Percentiles rank a stretch among this genome's conserved stretches.
phyloP scores from a whole-genome alignment of 2,888 invertebrate species.

The Pegoplata infirma region DNA sequence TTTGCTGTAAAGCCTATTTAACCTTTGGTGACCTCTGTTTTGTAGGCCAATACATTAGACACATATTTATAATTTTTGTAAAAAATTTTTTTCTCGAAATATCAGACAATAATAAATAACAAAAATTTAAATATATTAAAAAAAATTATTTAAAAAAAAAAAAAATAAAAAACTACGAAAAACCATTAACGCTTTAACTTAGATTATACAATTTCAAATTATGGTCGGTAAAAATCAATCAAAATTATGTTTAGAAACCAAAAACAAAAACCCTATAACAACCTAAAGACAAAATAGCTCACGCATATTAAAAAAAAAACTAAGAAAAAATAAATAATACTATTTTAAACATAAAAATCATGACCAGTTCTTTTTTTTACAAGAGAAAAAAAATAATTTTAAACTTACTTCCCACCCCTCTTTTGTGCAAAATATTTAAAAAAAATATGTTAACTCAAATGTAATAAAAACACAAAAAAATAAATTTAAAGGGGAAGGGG shows the following conservation, averaged over 20 bases:
- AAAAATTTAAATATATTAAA: background rate
- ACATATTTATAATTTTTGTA: background rate
- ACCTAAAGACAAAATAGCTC: conserved; percentile 7
- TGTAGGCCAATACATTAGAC: background rate
- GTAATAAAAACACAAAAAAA: background rate
- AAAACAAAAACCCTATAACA: background rate
- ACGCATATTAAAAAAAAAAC: conserved; percentile 34
- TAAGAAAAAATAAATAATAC: background rate
- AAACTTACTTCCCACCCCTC: background rate
- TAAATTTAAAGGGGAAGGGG: background rate
- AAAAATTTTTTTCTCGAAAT: background rate
- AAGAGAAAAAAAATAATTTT: background rate
- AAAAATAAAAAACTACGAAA: conserved; percentile 29
- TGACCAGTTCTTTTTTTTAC: conserved; percentile 24
- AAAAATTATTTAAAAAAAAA: too few relatives aligned
- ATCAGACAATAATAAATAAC: background rate
- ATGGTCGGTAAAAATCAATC: conserved; percentile 53
- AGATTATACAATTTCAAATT: conserved; percentile 40
- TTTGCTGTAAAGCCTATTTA: background rate
- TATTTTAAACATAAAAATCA: conserved; percentile 37
- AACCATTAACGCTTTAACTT: conserved; percentile 46
- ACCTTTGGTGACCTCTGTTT: background rate
- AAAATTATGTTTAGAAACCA: conserved; percentile 9
- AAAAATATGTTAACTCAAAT: conserved; percentile 12
- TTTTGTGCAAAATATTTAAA: conserved; percentile 13